Percentiles rank a stretch among this genome's conserved stretches.
phyloP scores from a whole-genome alignment of 2,888 invertebrate genomes.

The Pristionchus entomophagus region DNA sequence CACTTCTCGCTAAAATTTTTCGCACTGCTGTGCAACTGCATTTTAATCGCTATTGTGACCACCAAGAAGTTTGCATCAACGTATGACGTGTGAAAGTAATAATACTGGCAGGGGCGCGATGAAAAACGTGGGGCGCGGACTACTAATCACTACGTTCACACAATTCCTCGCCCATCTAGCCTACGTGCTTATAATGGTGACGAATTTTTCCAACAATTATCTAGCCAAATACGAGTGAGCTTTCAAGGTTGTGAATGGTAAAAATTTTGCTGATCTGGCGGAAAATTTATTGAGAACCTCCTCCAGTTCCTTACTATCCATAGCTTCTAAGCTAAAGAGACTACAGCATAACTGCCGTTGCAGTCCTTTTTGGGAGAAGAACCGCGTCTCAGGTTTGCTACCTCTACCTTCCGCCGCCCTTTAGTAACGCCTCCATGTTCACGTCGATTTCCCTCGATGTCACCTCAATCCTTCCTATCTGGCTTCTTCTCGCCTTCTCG shows the following conservation, averaged over 20 bases:
- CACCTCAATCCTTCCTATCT: no score
- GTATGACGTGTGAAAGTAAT: no score
- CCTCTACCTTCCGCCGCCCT: background rate
- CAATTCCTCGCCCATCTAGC: background rate
- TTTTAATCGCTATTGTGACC: background rate
- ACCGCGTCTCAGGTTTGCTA: background rate
- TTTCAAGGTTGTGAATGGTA: no score
- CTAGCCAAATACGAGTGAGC: no score
- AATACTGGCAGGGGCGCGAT: background rate
- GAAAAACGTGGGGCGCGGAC: background rate
- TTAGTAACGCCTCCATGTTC: background rate
- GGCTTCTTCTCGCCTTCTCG: background rate
- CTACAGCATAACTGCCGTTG: no score
- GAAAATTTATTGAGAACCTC: no score
- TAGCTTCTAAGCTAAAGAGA: no score
- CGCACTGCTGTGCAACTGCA: background rate
- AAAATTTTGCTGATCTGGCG: no score
- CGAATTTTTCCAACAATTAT: no score
- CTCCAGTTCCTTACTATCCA: no score
- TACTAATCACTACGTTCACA: background rate
- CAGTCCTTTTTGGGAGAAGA: no score
- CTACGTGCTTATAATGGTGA: background rate
- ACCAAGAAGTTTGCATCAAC: background rate
- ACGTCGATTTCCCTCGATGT: background rate
- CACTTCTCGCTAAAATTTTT: background rate